These are phyloP conservation scores for Deroplatys truncata DNA, from an alignment of 2,888 invertebrate genomes.

Conservation along the genomic window DNA sequence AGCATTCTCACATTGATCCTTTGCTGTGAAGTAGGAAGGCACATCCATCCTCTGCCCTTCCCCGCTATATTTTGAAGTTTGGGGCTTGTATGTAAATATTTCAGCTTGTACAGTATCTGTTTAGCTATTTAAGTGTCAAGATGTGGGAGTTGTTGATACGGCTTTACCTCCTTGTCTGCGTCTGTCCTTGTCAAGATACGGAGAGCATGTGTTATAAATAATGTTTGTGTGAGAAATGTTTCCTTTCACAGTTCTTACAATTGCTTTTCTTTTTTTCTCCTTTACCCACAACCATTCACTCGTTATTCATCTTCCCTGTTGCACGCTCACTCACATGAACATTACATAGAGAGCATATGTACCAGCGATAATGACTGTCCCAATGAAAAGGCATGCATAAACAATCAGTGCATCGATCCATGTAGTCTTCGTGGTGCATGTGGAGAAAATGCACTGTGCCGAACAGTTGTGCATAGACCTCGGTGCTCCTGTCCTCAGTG, in stretches of 20 bases:
- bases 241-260: conserved; percentile 86
- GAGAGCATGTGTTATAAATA: conserved; percentile 58
- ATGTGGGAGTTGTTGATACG: conserved; percentile 2
- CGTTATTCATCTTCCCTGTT: neutral
- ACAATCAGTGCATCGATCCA: conserved; percentile 86
- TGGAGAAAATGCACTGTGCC: conserved; percentile 84
- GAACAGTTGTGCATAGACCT: conserved; percentile 77
- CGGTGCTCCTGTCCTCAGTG: conserved; percentile 87
- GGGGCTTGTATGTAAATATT: conserved; percentile 54
- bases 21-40: neutral
- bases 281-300: conserved; percentile 10
- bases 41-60: neutral
- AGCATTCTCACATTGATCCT: conserved; percentile 62
- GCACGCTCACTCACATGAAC: conserved; percentile 22
- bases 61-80: neutral
- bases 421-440: conserved; percentile 85
- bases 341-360: conserved; percentile 74
- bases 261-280: conserved; percentile 65
- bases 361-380: conserved; percentile 87
- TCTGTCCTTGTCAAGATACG: conserved; percentile 45
- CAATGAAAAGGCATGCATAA: conserved; percentile 86
- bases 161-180: conserved; percentile 28
- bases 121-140: conserved; percentile 23
- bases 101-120: conserved; percentile 46
- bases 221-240: conserved; percentile 61